A percentile compares a stretch with the other conserved stretches of the same genome.
phyloP scores from a whole-genome alignment of 2,797 vertebrate genomes.

The Cetoscarus ocellatus region DNA sequence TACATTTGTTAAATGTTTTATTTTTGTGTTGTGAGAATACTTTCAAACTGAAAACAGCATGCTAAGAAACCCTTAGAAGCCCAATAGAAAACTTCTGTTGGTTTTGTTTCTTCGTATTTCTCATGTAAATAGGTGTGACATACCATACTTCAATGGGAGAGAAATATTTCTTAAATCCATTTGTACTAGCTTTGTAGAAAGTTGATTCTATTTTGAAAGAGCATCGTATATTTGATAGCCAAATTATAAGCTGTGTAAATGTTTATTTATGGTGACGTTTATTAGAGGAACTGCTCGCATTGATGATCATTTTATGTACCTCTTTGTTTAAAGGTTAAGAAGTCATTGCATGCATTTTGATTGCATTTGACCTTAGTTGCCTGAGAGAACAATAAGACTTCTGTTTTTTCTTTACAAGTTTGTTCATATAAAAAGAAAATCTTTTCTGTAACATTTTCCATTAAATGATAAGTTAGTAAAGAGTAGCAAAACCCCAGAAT shows the following conservation, averaged over 20 bases:
- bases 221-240: constrained; percentile 82
- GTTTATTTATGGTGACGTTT: constrained; percentile 75
- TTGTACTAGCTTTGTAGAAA: constrained; percentile 85
- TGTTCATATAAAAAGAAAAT: constrained; percentile 31
- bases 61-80: constrained; percentile 66
- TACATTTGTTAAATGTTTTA: constrained; percentile 69
- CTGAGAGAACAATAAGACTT: constrained; percentile 29
- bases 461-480: constrained; percentile 12
- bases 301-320: constrained; percentile 39
- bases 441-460: constrained; percentile 40
- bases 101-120: constrained; percentile 66
- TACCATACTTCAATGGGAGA: constrained; percentile 59
- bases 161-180: constrained; percentile 75
- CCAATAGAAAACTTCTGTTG: constrained; percentile 68
- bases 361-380: constrained; percentile 43
- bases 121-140: constrained; percentile 78
- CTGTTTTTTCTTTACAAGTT: neutral
- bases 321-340: constrained; percentile 46
- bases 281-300: constrained; percentile 28
- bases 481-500: no score
- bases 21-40: constrained; percentile 54
- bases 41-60: constrained; percentile 67
- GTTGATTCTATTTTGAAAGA: constrained; percentile 82
- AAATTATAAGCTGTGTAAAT: constrained; percentile 65
- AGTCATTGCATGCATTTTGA: constrained; percentile 68